Percentiles rank a stretch among this genome's conserved stretches.
Evolutionary conservation across 1,140 invertebrate genomes (phyloP).

Genomic region (Tigriopus japonicus): DNA sequence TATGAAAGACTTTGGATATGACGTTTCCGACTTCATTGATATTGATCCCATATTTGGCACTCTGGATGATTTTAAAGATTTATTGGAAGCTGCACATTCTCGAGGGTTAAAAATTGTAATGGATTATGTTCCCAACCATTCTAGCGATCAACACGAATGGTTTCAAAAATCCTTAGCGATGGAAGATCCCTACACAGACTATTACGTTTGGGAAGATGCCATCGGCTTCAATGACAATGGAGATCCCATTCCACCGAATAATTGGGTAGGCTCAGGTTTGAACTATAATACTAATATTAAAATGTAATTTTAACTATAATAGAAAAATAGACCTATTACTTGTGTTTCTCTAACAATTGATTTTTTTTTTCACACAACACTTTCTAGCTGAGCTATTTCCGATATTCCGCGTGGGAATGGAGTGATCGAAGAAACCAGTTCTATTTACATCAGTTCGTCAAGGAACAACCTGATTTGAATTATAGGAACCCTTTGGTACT

Average conservation of each 20-base stretch:
- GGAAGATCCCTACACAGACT: slow-evolving; percentile 43
- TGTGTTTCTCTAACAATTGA: not conserved
- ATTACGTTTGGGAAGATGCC: slow-evolving; percentile 52
- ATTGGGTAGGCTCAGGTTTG: too few relatives aligned
- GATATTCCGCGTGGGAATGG: slow-evolving; percentile 48
- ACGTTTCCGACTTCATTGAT: slow-evolving; percentile 38
- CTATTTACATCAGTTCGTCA: slow-evolving; percentile 48
- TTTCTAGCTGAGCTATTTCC: slow-evolving; percentile 38
- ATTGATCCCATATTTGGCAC: slow-evolving; percentile 40
- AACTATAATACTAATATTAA: too few relatives aligned
- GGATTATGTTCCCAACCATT: slow-evolving; percentile 72
- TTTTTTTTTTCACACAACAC: slow-evolving; percentile 5
- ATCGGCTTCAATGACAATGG: slow-evolving; percentile 22
- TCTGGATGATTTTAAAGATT: slow-evolving; percentile 37
- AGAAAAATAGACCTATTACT: too few relatives aligned
- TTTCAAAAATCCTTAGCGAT: slow-evolving; percentile 42
- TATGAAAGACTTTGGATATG: slow-evolving; percentile 45
- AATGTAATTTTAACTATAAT: too few relatives aligned
- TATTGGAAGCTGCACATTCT: slow-evolving; percentile 27
- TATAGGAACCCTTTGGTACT: slow-evolving; percentile 38
- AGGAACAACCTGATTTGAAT: slow-evolving; percentile 52
- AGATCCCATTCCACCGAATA: slow-evolving; percentile 40
- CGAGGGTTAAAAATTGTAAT: slow-evolving; percentile 49
- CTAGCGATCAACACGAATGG: slow-evolving; percentile 55
- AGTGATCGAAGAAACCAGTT: slow-evolving; percentile 41